Evolutionary conservation across 2,888 invertebrate genomes (phyloP), one percentile per base, ranked within the genome.

Genomic region (Clivina fossor): DNA sequence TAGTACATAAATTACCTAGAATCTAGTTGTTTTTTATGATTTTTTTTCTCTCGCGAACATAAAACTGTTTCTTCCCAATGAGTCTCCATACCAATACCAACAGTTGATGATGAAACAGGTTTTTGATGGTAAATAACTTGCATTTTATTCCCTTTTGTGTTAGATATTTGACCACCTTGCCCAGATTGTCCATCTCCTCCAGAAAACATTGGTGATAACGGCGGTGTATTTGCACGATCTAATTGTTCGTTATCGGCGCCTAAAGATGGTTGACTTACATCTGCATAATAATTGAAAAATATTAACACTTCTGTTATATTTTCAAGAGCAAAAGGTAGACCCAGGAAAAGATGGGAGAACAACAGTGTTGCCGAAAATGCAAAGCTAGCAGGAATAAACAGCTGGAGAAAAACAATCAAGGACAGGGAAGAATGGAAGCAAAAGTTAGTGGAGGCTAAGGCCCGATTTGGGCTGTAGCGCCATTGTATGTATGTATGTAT

Each of bases 231-330:
- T 60, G 69, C 62, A 62, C 72, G 66, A 56, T 76, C 78, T 46
- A 73, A 70, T 65, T 79, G 76, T 65, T 86, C 80, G 65, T 81
- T 80, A 67, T 86, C 86, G 4, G 82, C 80, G 59, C 87, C 87
- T 54, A 88, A 71, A 0, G 88, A 88, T 0, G 88, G 86, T 68
- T 88, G 88, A 66, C 88, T 88, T 2, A 86, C 80, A 67, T 90
- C 89, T 85, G 57, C 59, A n/a, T n/a, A n/a, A n/a, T n/a, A n/a
- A n/a, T n/a, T n/a, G n/a, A n/a, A n/a, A n/a, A n/a, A n/a, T n/a
- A n/a, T n/a, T n/a, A n/a, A n/a, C n/a, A n/a, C n/a, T n/a, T n/a
- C n/a, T n/a, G n/a, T n/a, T n/a, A n/a, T n/a, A n/a, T n/a, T n/a
- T n/a, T n/a, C n/a, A n/a, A n/a, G n/a, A n/a, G n/a, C n/a, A n/a